Base-by-base conservation (phyloP, 2,797 vertebrate species). In the Protonibea diacanthus region DNA sequence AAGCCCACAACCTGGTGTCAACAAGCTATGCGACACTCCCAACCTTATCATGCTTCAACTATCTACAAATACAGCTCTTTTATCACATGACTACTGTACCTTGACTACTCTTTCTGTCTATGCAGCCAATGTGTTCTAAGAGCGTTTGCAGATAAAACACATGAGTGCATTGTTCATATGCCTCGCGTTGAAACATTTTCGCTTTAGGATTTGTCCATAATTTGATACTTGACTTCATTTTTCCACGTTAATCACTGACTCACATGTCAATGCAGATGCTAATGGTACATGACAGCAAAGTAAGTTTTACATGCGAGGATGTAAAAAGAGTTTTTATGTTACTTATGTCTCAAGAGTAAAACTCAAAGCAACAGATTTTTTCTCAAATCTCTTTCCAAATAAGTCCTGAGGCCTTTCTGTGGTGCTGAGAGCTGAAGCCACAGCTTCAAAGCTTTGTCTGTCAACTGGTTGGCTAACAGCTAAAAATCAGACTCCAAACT, bases 371-470 rank as follows among this genome's bases (percentile, higher is more conserved):
- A 78, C 71, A 45, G 76, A 58, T 58, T 84, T 84, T 88, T 83
- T 25, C 60, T 79, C 68, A 77, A 75, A 52, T 56, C 57, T 63
- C 23, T 55, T 4, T 74, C 64, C 56, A 78, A 60, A 48, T 64
- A 53, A 1, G 18, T 40, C 65, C 48, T 2, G 44, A 75, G 70
- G 59, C 29, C 27, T 58, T 45, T 17, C 47, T 64, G 44, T 40
- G 18, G 65, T 70, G 76, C 56, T 8, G 59, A 73, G 61, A 29
- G 75, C 47, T 40, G 7, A 42, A 70, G 67, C 62, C 69, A 68
- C 67, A 66, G 71, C 82, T 88, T 89, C 85, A 92, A 88, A 87
- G 88, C 61, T 63, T 38, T n/a, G 71, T 86, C 84, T 71, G 80
- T 88, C 83, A 85, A 61, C 49, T 23, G 27, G 67, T 76, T 49